These are phyloP conservation scores for Ceratosolen solmsi DNA, from an alignment of 1,140 invertebrate species.

Conservation along the genomic window DNA sequence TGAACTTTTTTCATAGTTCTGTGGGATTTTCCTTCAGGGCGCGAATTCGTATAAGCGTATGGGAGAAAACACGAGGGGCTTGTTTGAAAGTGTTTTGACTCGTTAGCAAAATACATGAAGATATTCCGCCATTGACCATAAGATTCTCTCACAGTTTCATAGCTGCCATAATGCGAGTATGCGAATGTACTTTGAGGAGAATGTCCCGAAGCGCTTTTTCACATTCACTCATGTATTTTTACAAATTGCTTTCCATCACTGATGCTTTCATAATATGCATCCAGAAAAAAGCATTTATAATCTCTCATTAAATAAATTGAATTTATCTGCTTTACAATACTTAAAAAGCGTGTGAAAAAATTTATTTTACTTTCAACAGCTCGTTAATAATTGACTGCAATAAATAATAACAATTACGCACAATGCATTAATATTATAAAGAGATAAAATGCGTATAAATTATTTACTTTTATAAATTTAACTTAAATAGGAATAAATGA, in stretches of 20 bases:
- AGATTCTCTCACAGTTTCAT: slow-evolving; percentile 34
- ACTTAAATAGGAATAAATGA: too few relatives aligned
- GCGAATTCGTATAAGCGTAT: slow-evolving; percentile 11
- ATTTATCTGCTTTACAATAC: too few relatives aligned
- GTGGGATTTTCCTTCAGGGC: slow-evolving; percentile 45
- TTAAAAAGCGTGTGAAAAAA: too few relatives aligned
- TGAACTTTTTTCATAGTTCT: slow-evolving; percentile 27
- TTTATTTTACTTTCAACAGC: too few relatives aligned
- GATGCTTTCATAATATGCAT: background rate
- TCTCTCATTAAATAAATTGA: too few relatives aligned
- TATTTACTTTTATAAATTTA: too few relatives aligned
- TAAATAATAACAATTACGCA: too few relatives aligned
- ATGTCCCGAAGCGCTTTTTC: slow-evolving; percentile 20
- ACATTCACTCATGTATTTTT: background rate
- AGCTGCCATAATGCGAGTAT: background rate
- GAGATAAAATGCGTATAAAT: too few relatives aligned
- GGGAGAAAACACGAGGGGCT: slow-evolving; percentile 31
- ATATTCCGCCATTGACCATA: slow-evolving; percentile 52
- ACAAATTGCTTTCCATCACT: background rate
- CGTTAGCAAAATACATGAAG: slow-evolving; percentile 64
- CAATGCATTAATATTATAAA: too few relatives aligned
- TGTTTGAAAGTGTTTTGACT: slow-evolving; percentile 64
- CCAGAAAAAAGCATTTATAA: too few relatives aligned
- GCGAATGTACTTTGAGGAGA: background rate
- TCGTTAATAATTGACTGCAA: too few relatives aligned